Percentiles rank a stretch among this genome's conserved stretches.
Evolutionary conservation across 2,888 invertebrate species (phyloP).

Genomic region (Melitaea athalia): DNA sequence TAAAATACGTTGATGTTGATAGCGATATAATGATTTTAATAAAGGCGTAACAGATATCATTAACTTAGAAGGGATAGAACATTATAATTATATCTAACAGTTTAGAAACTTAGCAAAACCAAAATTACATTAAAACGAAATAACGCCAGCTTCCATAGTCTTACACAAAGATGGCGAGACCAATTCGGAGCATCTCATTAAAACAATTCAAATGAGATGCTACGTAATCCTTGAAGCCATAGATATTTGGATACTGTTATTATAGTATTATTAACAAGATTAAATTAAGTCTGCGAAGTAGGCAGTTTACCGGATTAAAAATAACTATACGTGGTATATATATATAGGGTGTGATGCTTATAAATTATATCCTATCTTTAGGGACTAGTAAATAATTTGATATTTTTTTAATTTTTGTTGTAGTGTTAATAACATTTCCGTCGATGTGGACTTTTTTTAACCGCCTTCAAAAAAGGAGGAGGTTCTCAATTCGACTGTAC

Average conservation of each 20-base stretch:
- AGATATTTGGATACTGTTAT: conserved; percentile 30
- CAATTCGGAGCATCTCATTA: conserved; percentile 28
- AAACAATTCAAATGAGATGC: conserved; percentile 27
- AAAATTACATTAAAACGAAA: conserved; percentile 7
- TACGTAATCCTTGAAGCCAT: conserved; percentile 21
- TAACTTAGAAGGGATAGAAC: background rate
- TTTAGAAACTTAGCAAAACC: conserved; percentile 4
- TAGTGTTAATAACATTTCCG: too few relatives aligned
- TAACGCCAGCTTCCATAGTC: background rate
- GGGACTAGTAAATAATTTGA: too few relatives aligned
- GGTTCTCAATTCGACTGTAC: too few relatives aligned
- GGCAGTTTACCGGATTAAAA: conserved; percentile 18
- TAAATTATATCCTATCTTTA: background rate
- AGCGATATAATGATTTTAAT: background rate
- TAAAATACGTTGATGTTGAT: too few relatives aligned
- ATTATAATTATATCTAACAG: background rate
- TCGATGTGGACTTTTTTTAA: too few relatives aligned
- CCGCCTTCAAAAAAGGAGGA: too few relatives aligned
- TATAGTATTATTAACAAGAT: conserved; percentile 32
- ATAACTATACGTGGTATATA: conserved; percentile 12
- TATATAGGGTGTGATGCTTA: background rate
- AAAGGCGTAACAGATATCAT: background rate
- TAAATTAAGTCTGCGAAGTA: conserved; percentile 31
- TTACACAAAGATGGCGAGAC: background rate
- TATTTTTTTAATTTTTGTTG: too few relatives aligned